These are phyloP conservation scores for Linurgus olivaceus DNA, from an alignment of 2,797 vertebrate species.

Conservation along the genomic window DNA sequence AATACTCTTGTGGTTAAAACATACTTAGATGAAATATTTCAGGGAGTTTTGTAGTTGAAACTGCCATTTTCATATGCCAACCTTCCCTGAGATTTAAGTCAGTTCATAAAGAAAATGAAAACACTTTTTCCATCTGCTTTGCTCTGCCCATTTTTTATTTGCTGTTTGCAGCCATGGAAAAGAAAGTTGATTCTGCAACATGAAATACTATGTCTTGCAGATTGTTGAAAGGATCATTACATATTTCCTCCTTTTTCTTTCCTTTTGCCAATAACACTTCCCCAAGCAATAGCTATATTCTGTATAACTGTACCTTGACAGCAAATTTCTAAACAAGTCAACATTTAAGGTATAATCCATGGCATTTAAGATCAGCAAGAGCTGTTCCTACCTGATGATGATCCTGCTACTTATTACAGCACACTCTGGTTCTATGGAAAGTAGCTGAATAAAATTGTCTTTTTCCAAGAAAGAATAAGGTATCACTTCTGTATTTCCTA, in stretches of 20 bases:
- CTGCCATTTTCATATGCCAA: background rate
- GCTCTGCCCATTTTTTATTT: background rate
- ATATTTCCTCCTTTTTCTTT: background rate
- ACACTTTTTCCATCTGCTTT: background rate
- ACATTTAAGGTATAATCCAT: background rate
- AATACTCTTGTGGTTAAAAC: constrained; percentile 8
- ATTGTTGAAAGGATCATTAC: background rate
- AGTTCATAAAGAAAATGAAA: background rate
- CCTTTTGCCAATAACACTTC: background rate
- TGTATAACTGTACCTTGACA: background rate
- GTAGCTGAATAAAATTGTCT: background rate
- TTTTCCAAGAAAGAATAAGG: background rate
- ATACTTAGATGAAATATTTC: background rate
- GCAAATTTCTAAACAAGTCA: background rate
- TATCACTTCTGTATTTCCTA: background rate
- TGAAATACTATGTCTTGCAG: background rate
- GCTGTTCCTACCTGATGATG: background rate
- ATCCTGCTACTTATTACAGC: background rate
- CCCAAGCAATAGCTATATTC: background rate
- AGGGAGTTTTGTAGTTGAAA: background rate
- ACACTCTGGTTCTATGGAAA: background rate
- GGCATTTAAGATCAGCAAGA: background rate
- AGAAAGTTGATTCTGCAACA: background rate
- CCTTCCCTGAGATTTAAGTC: background rate
- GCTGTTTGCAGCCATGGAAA: background rate